These are phyloP conservation scores for Perccottus glenii DNA, from an alignment of 2,113 vertebrate genomes.

Conservation along the genomic window DNA sequence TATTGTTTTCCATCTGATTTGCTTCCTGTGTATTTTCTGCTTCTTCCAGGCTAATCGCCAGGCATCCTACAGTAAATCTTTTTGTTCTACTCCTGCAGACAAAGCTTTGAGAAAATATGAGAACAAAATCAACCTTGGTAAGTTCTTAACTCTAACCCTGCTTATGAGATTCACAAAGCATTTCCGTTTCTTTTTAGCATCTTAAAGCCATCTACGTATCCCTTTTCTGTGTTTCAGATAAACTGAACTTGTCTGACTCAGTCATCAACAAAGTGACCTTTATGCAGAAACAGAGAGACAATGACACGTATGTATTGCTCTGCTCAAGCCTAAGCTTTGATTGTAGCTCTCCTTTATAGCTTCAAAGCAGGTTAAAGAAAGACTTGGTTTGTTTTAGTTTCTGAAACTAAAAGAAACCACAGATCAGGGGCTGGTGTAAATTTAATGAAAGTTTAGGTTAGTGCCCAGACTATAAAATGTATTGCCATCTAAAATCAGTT, in stretches of 20 bases:
- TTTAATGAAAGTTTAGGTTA: no score
- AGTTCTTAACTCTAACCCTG: background rate
- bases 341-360: no score
- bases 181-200: no score
- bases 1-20: background rate
- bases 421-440: no score
- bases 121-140: constrained; percentile 81
- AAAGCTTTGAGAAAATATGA: constrained; percentile 80
- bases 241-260: constrained; percentile 66
- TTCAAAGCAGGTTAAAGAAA: no score
- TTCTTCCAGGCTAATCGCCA: constrained; percentile 58
- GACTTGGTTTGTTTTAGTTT: no score
- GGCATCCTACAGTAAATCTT: constrained; percentile 49
- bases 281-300: constrained; percentile 75
- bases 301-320: constrained; percentile 67
- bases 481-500: no score
- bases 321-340: no score
- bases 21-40: background rate
- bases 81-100: constrained; percentile 64
- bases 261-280: constrained; percentile 79
- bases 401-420: no score
- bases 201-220: background rate
- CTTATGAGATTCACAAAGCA: background rate
- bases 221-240: constrained; percentile 63
- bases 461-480: no score